These are phyloP conservation scores for Reticulitermes speratus DNA, from an alignment of 1,140 invertebrate species.

Conservation along the genomic window DNA sequence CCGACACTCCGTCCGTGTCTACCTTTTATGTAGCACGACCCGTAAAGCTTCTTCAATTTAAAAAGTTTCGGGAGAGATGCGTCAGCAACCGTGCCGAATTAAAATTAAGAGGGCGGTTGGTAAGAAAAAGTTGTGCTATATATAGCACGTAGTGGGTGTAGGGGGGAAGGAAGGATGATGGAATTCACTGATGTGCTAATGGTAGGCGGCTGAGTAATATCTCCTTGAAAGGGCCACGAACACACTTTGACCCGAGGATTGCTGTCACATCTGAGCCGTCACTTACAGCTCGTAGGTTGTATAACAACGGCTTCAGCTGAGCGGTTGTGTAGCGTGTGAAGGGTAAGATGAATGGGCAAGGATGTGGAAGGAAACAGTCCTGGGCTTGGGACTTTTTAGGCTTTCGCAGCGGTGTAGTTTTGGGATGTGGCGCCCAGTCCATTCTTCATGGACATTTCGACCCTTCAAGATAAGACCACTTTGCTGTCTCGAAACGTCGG, in stretches of 20 bases:
- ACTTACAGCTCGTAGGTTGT: too few species aligned
- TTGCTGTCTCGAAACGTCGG: too few species aligned
- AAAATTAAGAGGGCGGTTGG: not conserved
- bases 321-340: too few species aligned
- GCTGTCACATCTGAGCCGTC: not conserved
- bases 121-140: slow-evolving; percentile 9
- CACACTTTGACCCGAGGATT: not conserved
- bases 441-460: too few species aligned
- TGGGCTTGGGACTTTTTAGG: too few species aligned
- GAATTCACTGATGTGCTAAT: not conserved
- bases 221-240: not conserved
- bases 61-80: not conserved
- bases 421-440: too few species aligned
- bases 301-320: too few species aligned
- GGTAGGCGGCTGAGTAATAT: not conserved
- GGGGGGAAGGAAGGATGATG: not conserved
- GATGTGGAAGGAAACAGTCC: too few species aligned
- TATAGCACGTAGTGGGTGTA: not conserved
- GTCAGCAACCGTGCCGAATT: slow-evolving; percentile 4
- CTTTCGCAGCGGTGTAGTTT: too few species aligned
- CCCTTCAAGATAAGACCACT: too few species aligned
- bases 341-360: too few species aligned
- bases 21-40: not conserved
- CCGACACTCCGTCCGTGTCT: not conserved
- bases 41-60: not conserved